Evolutionary conservation across 1,140 invertebrate genomes (phyloP).

Genomic region (Apis mellifera): DNA sequence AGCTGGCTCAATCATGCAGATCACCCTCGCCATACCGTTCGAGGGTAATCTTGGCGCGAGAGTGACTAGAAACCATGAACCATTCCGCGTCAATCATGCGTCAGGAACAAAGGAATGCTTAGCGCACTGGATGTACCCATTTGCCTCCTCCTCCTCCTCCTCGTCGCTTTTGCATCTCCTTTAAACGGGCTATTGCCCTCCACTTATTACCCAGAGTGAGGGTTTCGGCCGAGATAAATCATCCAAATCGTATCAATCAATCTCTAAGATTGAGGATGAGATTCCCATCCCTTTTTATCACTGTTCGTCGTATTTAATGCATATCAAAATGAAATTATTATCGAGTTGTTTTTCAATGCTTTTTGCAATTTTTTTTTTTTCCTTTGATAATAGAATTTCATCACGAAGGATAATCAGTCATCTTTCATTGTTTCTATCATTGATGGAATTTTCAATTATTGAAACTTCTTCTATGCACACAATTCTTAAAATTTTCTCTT

Average conservation of each 20-base stretch:
- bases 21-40: slow-evolving; percentile 9
- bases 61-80: slow-evolving; percentile 46
- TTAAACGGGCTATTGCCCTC: slow-evolving; percentile 50
- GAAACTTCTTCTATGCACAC: too few relatives aligned
- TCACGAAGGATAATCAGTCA: too few relatives aligned
- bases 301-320: too few relatives aligned
- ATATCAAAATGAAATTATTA: too few relatives aligned
- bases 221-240: slow-evolving; percentile 35
- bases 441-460: too few relatives aligned
- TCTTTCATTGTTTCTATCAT: too few relatives aligned
- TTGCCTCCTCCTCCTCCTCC: slow-evolving; percentile 56
- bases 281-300: too few relatives aligned
- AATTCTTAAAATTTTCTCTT: too few relatives aligned
- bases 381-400: too few relatives aligned
- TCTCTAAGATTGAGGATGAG: too few relatives aligned
- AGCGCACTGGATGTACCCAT: slow-evolving; percentile 61
- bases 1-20: slow-evolving; percentile 18
- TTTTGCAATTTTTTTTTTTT: too few relatives aligned
- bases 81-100: slow-evolving; percentile 64
- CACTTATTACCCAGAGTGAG: not conserved
- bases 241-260: not conserved
- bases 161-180: slow-evolving; percentile 56
- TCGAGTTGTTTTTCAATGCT: too few relatives aligned
- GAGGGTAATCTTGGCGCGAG: slow-evolving; percentile 50
- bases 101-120: slow-evolving; percentile 65